A percentile compares a stretch with the other conserved stretches of the same genome.
phyloP scores from a whole-genome alignment of 2,113 vertebrate species.

The Neoarius graeffei region DNA sequence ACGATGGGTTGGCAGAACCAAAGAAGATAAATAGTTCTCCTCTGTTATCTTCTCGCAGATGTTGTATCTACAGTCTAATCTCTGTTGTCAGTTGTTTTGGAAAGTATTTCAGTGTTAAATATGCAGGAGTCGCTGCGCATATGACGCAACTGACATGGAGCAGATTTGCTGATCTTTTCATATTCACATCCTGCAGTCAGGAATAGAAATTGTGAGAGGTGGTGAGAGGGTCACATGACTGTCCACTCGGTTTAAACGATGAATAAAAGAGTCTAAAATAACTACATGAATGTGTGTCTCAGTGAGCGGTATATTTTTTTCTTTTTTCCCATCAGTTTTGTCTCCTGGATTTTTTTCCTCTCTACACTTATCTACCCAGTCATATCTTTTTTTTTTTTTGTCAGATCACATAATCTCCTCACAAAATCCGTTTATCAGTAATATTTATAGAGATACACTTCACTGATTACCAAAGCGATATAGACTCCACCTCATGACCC shows the following conservation, averaged over 20 bases:
- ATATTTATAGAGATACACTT: background rate
- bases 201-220: background rate
- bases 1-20: background rate
- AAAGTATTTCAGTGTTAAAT: conserved; percentile 2
- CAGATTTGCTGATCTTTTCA: background rate
- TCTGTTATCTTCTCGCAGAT: background rate
- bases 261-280: background rate
- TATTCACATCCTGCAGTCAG: background rate
- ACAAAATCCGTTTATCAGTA: background rate
- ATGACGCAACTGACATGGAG: background rate
- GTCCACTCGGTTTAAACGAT: background rate
- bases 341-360: background rate
- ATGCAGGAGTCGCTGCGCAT: background rate
- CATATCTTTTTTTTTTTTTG: background rate
- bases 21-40: background rate
- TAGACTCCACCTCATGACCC: background rate
- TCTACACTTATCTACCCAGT: background rate
- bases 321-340: background rate
- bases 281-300: background rate
- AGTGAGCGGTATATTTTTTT: background rate
- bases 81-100: background rate
- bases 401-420: background rate
- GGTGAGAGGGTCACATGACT: conserved; percentile 10
- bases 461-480: background rate
- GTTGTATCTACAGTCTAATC: background rate